These are phyloP conservation scores for Craniophora ligustri DNA, from an alignment of 2,888 invertebrate genomes.

Conservation along the genomic window DNA sequence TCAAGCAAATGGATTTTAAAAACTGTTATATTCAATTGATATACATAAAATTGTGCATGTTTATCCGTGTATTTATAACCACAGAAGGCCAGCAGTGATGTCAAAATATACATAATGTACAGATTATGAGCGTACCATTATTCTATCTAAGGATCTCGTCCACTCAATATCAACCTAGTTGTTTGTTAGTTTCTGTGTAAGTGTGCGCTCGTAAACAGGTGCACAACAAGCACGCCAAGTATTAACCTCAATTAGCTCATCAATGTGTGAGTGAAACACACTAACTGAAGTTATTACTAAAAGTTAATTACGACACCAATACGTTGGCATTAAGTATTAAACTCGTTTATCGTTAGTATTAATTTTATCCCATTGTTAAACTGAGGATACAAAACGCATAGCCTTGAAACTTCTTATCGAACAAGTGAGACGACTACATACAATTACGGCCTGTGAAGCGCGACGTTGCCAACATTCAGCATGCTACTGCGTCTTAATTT, in stretches of 20 bases:
- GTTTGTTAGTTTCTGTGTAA: slow-evolving; percentile 48
- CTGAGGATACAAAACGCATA: slow-evolving; percentile 75
- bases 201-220: slow-evolving; percentile 41
- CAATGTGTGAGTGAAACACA: slow-evolving; percentile 49
- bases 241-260: slow-evolving; percentile 65
- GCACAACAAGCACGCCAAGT: slow-evolving; percentile 48
- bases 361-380: slow-evolving; percentile 79
- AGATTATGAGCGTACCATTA: slow-evolving; percentile 43
- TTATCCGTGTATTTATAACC: slow-evolving; percentile 31
- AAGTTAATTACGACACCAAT: slow-evolving; percentile 57
- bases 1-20: too few relatives aligned
- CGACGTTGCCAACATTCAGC: slow-evolving; percentile 85
- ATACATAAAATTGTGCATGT: slow-evolving; percentile 22
- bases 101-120: slow-evolving; percentile 30
- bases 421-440: slow-evolving; percentile 78
- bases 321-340: slow-evolving; percentile 60
- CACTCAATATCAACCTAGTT: slow-evolving; percentile 52
- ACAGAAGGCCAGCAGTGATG: slow-evolving; percentile 19
- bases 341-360: slow-evolving; percentile 66
- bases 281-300: slow-evolving; percentile 49
- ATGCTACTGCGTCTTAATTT: slow-evolving; percentile 84
- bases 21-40: slow-evolving; percentile 15
- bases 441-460: slow-evolving; percentile 68
- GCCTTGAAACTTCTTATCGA: slow-evolving; percentile 88
- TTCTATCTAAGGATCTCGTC: slow-evolving; percentile 49